phyloP scores from a whole-genome alignment of 2,797 vertebrate species.

The Propithecus deckenii region DNA sequence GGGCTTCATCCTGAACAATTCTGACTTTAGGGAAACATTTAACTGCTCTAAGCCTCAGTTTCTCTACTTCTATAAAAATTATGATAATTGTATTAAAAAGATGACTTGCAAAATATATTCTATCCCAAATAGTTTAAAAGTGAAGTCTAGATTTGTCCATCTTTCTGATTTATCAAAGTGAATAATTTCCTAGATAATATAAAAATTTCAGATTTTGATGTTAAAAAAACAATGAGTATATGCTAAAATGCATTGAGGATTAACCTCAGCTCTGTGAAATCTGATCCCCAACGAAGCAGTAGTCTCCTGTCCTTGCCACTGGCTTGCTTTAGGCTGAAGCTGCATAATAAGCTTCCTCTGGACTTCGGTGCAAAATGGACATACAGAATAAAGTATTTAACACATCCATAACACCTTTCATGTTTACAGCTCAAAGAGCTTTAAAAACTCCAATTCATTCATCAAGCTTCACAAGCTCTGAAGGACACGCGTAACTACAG shows the following conservation, averaged over 20 bases:
- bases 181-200: background rate
- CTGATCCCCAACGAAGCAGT: background rate
- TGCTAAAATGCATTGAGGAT: background rate
- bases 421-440: slow-evolving; percentile 37
- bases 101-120: background rate
- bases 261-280: background rate
- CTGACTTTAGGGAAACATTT: background rate
- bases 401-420: slow-evolving; percentile 10
- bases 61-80: background rate
- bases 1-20: background rate
- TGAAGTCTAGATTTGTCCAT: background rate
- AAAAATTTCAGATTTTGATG: background rate
- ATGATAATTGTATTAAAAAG: background rate
- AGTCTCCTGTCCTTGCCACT: slow-evolving; percentile 1
- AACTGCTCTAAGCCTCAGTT: background rate
- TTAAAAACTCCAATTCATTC: slow-evolving; percentile 53
- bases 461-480: slow-evolving; percentile 32
- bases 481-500: slow-evolving; percentile 5
- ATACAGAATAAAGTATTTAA: slow-evolving; percentile 35
- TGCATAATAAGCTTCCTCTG: background rate
- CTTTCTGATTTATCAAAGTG: background rate
- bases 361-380: background rate
- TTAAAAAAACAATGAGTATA: background rate
- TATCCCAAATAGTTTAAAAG: background rate
- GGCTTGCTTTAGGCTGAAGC: background rate